phyloP scores from a whole-genome alignment of 2,888 invertebrate genomes.

The Chrysolina americana region DNA sequence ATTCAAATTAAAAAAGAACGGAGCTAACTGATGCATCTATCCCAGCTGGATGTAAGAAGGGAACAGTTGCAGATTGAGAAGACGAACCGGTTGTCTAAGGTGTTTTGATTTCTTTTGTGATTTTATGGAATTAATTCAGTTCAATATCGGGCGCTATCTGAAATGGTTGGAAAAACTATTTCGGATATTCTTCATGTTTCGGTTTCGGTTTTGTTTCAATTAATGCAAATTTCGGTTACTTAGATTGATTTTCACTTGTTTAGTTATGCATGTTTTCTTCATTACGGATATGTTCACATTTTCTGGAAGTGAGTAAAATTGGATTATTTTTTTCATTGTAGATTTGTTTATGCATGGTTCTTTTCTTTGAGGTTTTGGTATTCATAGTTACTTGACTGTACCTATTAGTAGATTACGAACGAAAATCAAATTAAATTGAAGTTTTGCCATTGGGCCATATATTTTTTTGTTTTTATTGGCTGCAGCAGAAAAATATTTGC shows the following conservation, averaged over 20 bases:
- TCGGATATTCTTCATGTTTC: neutral
- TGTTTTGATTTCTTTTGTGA: slow-evolving; percentile 58
- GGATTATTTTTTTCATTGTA: neutral
- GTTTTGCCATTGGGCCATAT: too few species aligned
- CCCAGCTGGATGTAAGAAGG: slow-evolving; percentile 55
- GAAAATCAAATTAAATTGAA: too few species aligned
- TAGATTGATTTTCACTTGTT: neutral
- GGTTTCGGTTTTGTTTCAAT: neutral
- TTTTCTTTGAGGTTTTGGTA: neutral
- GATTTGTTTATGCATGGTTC: neutral
- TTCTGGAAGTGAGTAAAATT: slow-evolving; percentile 4
- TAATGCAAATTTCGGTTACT: neutral
- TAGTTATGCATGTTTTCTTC: slow-evolving; percentile 12
- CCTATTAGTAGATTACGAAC: neutral
- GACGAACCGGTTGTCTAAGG: slow-evolving; percentile 65
- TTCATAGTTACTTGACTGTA: neutral
- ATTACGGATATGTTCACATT: slow-evolving; percentile 2
- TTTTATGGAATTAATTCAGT: slow-evolving; percentile 61
- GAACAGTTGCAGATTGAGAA: slow-evolving; percentile 59
- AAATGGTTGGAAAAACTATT: slow-evolving; percentile 33
- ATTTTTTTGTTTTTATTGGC: too few species aligned
- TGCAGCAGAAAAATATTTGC: too few species aligned
- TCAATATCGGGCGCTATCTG: slow-evolving; percentile 48
- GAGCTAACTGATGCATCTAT: slow-evolving; percentile 53
- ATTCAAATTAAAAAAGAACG: slow-evolving; percentile 50